Base-by-base conservation (phyloP, 2,113 vertebrate genomes). In the Corythornis cristatus region DNA sequence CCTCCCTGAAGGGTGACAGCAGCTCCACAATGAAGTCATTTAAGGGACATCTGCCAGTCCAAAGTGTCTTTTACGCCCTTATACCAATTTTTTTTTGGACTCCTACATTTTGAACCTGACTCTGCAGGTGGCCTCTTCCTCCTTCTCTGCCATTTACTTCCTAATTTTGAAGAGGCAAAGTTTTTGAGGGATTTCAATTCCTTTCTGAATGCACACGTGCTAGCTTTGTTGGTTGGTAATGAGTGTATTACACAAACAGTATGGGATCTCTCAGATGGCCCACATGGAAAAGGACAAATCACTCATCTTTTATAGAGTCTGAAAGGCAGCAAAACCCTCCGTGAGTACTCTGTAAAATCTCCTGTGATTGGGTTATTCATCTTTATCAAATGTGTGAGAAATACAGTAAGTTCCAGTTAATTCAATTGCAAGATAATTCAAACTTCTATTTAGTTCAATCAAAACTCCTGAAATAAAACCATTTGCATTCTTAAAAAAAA, bases 301-400 rank as follows among this genome's bases (percentile, higher is more conserved):
- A 35, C 43, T 71, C 17, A 8, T 8, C 4, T 4, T 58, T 82
- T 65, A 6, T 31, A 51, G 43, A 65, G 40, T 33, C 45, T 51
- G 35, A 46, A 83, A 68, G 45, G 62, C 79, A 80, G 75, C 40
- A 79, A 94, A 82, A 23, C 42, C 18, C 54, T 86, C 71, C 54
- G 8, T 28, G 76, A 93, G 68, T 79, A 40, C 64, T 70, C 67
- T 67, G 68, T 64, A 66, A 88, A 88, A 83, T 78, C 62, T 64
- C 43, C 35, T 7, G 7, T 58, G 67, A 48, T 58, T 60, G 50
- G 78, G 53, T 93, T 90, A 77, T 79, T 93, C 57, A 75, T 60
- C 86, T 92, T 73, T 81, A 76, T 84, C 62, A 84, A 87, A 82
- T 37, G 25, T 84, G 40, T 84, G 87, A 90, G 80, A 90, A 92